Evolutionary conservation across 2,888 invertebrate species (phyloP).

Genomic region (Eupithecia tripunctaria): DNA sequence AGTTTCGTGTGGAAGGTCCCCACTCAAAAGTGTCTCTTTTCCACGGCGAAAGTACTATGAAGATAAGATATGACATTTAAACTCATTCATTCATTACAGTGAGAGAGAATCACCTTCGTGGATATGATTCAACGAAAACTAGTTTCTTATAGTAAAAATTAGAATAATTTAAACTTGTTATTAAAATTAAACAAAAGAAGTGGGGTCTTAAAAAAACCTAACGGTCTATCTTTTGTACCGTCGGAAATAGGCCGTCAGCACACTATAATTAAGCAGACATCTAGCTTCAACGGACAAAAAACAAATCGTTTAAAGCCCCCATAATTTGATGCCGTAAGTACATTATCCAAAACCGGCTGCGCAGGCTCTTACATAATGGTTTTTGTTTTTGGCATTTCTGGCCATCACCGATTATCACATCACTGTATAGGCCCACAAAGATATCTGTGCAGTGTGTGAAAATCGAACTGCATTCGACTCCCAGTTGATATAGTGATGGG

Average conservation of each 20-base stretch:
- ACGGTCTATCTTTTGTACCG: slow-evolving; percentile 5
- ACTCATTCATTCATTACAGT: not conserved
- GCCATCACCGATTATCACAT: slow-evolving; percentile 33
- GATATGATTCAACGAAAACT: not conserved
- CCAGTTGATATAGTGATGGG: not conserved
- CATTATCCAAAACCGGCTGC: slow-evolving; percentile 22
- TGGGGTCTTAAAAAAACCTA: not conserved
- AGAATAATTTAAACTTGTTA: not conserved
- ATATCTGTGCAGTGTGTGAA: not conserved
- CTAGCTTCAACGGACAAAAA: slow-evolving; percentile 27
- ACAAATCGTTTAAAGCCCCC: slow-evolving; percentile 26
- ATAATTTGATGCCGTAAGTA: slow-evolving; percentile 26
- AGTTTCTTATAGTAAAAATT: not conserved
- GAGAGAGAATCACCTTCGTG: not conserved
- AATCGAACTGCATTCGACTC: not conserved
- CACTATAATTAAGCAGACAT: slow-evolving; percentile 24
- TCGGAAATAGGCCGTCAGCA: slow-evolving; percentile 23
- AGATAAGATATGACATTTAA: not conserved
- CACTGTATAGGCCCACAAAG: slow-evolving; percentile 26
- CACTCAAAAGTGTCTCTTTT: slow-evolving; percentile 1
- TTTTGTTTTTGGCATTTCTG: slow-evolving; percentile 24
- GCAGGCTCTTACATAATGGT: slow-evolving; percentile 24
- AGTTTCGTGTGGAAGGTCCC: slow-evolving; percentile 14
- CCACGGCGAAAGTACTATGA: not conserved
- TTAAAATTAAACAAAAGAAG: not conserved